A percentile compares a stretch with the other conserved stretches of the same genome.
phyloP scores from a whole-genome alignment of 1,140 invertebrate species.

The Aphelinus certus region DNA sequence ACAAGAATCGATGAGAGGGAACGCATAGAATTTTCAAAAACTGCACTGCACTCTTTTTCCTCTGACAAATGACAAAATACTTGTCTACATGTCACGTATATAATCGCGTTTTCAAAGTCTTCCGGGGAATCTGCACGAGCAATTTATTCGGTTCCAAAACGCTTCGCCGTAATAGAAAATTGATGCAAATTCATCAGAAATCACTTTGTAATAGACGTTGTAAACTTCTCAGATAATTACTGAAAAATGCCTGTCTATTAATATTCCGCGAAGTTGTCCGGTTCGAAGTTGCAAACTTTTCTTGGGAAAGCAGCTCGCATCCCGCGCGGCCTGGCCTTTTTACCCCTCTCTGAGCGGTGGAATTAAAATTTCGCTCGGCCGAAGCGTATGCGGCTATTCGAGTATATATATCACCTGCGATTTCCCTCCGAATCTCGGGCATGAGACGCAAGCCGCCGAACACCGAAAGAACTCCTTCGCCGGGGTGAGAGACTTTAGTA shows the following conservation, averaged over 20 bases:
- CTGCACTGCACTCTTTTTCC: no score
- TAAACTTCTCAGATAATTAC: constrained; percentile 18
- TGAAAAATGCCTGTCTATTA: not conserved
- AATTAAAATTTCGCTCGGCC: constrained; percentile 16
- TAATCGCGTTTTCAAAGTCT: no score
- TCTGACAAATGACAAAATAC: no score
- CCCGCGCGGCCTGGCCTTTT: not conserved
- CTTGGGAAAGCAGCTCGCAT: not conserved
- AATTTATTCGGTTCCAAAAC: not conserved
- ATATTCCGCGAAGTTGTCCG: not conserved
- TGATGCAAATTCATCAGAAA: constrained; percentile 16
- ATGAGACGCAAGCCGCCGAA: constrained; percentile 15
- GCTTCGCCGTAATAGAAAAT: constrained; percentile 1
- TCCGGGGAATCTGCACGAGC: no score
- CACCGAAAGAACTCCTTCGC: not conserved
- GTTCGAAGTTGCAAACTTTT: constrained; percentile 23
- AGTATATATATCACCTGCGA: not conserved
- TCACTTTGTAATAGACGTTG: constrained; percentile 27
- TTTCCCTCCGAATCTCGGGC: not conserved
- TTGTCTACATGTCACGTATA: no score
- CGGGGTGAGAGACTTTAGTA: constrained; percentile 15
- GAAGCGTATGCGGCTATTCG: not conserved
- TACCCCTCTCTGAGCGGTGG: not conserved
- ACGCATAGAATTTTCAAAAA: no score
- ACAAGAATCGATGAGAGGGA: no score